These are phyloP conservation scores for Dilophus febrilis DNA, from an alignment of 2,888 invertebrate species.

Conservation along the genomic window DNA sequence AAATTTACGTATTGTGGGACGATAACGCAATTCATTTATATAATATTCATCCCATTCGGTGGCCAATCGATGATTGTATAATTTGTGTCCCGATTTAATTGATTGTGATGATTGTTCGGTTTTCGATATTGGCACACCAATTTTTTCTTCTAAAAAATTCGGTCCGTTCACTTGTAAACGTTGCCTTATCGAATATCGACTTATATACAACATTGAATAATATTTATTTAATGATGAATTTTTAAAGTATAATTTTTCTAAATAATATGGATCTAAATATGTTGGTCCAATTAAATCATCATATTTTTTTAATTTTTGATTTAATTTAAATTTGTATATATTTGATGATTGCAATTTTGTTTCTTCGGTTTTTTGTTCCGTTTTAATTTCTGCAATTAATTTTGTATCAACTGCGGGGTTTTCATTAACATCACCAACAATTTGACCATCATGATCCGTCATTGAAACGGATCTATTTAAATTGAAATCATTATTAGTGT, in stretches of 20 bases:
- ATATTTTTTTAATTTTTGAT: neutral
- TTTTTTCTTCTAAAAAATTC: constrained; percentile 1
- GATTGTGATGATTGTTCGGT: too few species aligned
- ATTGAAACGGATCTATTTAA: neutral
- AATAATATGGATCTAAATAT: constrained; percentile 8
- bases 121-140: too few species aligned
- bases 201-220: constrained; percentile 4
- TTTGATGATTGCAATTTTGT: neutral
- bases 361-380: neutral
- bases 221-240: neutral
- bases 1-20: constrained; percentile 6
- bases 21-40: constrained; percentile 7
- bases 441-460: too few species aligned
- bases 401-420: neutral
- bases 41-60: constrained; percentile 9
- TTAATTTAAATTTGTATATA: neutral
- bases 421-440: too few species aligned
- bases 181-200: constrained; percentile 1
- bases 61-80: constrained; percentile 8
- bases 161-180: constrained; percentile 4
- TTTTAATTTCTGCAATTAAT: neutral
- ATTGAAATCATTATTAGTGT: neutral
- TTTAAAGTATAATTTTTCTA: constrained; percentile 8
- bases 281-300: constrained; percentile 8
- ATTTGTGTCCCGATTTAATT: too few species aligned